Base-by-base conservation (phyloP, 2,888 invertebrate species). In the Ennomos fuscantarius region DNA sequence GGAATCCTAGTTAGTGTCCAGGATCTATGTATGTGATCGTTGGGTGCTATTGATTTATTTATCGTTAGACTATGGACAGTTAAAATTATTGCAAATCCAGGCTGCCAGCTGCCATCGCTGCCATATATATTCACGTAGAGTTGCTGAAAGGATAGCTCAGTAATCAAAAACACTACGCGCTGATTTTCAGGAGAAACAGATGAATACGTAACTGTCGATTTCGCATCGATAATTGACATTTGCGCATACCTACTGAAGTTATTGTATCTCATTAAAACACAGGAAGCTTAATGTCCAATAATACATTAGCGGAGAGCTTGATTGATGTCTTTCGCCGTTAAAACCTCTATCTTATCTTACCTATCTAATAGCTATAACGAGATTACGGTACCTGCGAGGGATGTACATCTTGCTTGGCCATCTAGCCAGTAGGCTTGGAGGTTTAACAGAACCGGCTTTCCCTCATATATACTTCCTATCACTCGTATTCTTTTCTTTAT, bases 351-450 rank as follows among this genome's bases (percentile, higher is more conserved):
- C 72, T 79, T 83, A 86, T 87, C 85, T 79, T 67, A 66, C 73
- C 77, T 76, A 79, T 84, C 80, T 82, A 84, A 86, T 84, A 81
- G 79, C 78, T 82, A 82, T 86, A 86, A 86, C 82, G 81, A 86
- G 86, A 87, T 88, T 83, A 85, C 87, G 86, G 88, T 84, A 86
- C 76, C 73, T 69, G 72, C 67, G 62, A 74, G 73, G 74, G 72
- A 82, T 83, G 81, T 79, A 77, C 77, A 81, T 81, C 75, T 75
- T 74, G 76, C 79, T 78, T 75, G 73, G 73, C 78, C 69, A 68
- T 64, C 69, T 52, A 56, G 54, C 46, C 46, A 52, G 31, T 50
- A 37, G 24, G 47, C 55, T 60, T 54, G 49, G 55, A 45, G 11
- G 6, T 43, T 43, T 34, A 39, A 50, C 39, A 40, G 24, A 51